phyloP scores from a whole-genome alignment of 2,888 invertebrate genomes.

The Lasioglossum lativentre region DNA sequence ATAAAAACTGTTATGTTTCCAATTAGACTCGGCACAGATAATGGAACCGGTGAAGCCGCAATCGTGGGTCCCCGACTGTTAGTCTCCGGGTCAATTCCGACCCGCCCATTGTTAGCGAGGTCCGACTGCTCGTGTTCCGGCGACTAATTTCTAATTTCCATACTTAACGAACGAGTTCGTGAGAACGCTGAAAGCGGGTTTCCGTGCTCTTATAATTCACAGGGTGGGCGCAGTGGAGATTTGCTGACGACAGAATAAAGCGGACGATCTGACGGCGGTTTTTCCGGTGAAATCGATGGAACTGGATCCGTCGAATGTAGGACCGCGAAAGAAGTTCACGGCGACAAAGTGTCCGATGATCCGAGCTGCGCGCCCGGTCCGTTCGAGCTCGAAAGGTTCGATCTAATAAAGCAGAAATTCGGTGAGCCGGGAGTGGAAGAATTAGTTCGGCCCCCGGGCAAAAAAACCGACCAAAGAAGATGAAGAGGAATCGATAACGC shows the following conservation, averaged over 20 bases:
- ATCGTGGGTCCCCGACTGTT: too few species aligned
- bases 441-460: neutral
- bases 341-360: conserved; percentile 3
- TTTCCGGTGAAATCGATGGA: neutral
- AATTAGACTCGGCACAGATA: neutral
- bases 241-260: neutral
- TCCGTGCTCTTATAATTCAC: neutral
- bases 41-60: neutral
- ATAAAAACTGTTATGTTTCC: neutral
- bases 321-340: conserved; percentile 4
- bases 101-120: neutral
- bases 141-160: neutral
- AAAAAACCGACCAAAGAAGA: neutral
- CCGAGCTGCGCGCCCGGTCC: neutral
- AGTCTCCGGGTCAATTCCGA: neutral
- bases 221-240: neutral
- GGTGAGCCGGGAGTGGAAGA: conserved; percentile 7
- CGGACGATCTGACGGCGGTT: neutral
- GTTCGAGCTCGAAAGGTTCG: conserved; percentile 2
- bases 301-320: neutral
- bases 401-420: conserved; percentile 35
- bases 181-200: neutral
- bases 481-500: neutral
- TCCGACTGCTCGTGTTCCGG: neutral
- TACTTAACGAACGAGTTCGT: neutral